Percentiles rank a stretch among this genome's conserved stretches.
Conservation (phyloP, 2,888 invertebrate species). For the Drosophila anomelani region DNA sequence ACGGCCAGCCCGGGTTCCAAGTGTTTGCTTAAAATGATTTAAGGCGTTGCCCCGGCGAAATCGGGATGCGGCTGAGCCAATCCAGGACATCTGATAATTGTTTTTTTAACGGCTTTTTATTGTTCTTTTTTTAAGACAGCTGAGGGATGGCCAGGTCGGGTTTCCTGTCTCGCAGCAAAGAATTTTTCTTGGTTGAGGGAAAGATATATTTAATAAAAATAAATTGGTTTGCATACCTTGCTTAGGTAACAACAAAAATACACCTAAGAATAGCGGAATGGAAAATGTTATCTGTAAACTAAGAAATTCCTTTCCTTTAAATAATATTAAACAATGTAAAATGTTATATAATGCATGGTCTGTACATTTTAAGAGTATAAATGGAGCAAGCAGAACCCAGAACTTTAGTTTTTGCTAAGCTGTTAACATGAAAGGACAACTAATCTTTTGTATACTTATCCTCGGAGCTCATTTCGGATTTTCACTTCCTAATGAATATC, state of each 20-base stretch:
- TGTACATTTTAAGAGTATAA: not conserved
- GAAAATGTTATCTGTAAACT: not conserved
- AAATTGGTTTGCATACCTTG: not conserved
- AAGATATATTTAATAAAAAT: not conserved
- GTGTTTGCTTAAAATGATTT: slow-evolving; percentile 71
- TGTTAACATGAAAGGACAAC: not conserved
- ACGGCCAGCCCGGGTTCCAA: slow-evolving; percentile 47
- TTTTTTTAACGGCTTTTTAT: slow-evolving; percentile 17
- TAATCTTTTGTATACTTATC: not conserved
- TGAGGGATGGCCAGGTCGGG: not conserved
- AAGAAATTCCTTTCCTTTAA: not conserved
- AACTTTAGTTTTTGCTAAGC: not conserved
- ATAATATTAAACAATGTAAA: not conserved
- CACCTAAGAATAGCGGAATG: not conserved
- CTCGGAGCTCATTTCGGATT: not conserved
- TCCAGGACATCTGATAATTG: slow-evolving; percentile 70
- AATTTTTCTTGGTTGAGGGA: too few relatives aligned
- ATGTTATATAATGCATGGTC: too few relatives aligned
- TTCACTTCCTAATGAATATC: not conserved
- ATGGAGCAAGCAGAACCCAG: too few relatives aligned
- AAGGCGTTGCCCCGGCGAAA: slow-evolving; percentile 59
- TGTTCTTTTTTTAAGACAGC: not conserved
- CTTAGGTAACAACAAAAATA: not conserved
- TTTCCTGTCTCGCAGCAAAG: not conserved
- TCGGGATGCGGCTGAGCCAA: slow-evolving; percentile 36